These are phyloP conservation scores for Phyllotis vaccarum DNA, from an alignment of 2,797 vertebrate species.

Conservation along the genomic window DNA sequence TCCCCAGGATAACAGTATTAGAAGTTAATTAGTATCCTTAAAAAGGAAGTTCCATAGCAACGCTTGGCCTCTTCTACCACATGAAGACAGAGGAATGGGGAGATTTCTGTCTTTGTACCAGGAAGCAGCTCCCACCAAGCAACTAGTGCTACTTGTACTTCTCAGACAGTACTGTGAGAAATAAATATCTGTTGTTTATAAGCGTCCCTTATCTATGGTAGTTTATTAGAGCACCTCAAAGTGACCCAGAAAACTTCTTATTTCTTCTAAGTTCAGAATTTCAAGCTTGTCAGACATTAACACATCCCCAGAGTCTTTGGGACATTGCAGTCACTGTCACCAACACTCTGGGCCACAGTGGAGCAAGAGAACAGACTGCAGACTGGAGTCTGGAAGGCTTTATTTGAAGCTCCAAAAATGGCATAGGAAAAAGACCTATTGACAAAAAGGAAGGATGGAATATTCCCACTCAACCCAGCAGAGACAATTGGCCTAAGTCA, in stretches of 20 bases:
- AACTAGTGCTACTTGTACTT: background rate
- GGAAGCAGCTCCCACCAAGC: background rate
- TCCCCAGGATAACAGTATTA: background rate
- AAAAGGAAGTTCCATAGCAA: background rate
- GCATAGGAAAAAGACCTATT: background rate
- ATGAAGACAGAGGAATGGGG: background rate
- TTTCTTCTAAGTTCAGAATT: constrained; percentile 30
- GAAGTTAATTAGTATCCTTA: background rate
- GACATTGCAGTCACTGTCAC: background rate
- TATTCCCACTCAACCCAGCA: background rate
- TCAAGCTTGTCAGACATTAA: background rate
- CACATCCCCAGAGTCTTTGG: background rate
- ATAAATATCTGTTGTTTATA: background rate
- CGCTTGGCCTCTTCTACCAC: background rate
- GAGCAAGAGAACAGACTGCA: background rate
- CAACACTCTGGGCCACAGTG: background rate
- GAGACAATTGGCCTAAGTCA: background rate
- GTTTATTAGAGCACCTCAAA: background rate
- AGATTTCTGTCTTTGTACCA: background rate
- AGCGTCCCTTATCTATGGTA: background rate
- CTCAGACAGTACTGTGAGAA: background rate
- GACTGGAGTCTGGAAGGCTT: too few relatives aligned
- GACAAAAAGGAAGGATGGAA: background rate
- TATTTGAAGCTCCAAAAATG: background rate
- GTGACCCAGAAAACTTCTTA: background rate